A percentile compares a stretch with the other conserved stretches of the same genome.
Evolutionary conservation across 2,888 invertebrate genomes (phyloP).

Genomic region (Drosophila anomalipes): DNA sequence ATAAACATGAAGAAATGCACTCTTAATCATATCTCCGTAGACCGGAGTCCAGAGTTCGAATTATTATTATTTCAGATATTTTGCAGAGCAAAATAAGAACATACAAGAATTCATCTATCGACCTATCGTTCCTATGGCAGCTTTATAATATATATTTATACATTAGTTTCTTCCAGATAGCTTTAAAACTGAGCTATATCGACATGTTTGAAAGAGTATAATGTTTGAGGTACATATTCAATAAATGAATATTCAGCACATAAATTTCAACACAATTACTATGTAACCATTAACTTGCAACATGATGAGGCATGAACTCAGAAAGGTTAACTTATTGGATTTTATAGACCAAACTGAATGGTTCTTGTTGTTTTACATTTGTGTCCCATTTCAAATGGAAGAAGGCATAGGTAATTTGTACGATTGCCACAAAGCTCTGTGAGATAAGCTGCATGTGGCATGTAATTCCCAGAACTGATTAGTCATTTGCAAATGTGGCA

Average conservation of each 20-base stretch:
- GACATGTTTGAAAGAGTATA: not conserved
- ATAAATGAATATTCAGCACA: not conserved
- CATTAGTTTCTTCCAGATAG: too few species aligned
- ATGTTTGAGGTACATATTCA: not conserved
- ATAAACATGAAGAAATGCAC: not conserved
- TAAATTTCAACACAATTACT: not conserved
- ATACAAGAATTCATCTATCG: too few species aligned
- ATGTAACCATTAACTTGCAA: not conserved
- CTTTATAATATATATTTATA: not conserved
- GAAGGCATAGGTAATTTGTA: not conserved
- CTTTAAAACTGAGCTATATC: too few species aligned
- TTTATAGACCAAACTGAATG: not conserved
- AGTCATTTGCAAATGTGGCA: conserved; percentile 4
- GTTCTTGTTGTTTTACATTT: not conserved
- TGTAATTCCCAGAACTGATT: conserved; percentile 20
- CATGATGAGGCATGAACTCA: not conserved
- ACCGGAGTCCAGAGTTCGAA: not conserved
- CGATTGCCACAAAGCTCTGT: not conserved
- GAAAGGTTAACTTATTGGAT: not conserved
- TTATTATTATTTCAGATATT: not conserved
- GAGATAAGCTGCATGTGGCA: not conserved
- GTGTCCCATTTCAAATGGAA: not conserved
- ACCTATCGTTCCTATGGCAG: too few species aligned
- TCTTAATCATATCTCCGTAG: too few species aligned
- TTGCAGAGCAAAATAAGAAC: not conserved